Conservation (phyloP, 2,888 invertebrate species). For the Euspilapteryx auroguttella region DNA sequence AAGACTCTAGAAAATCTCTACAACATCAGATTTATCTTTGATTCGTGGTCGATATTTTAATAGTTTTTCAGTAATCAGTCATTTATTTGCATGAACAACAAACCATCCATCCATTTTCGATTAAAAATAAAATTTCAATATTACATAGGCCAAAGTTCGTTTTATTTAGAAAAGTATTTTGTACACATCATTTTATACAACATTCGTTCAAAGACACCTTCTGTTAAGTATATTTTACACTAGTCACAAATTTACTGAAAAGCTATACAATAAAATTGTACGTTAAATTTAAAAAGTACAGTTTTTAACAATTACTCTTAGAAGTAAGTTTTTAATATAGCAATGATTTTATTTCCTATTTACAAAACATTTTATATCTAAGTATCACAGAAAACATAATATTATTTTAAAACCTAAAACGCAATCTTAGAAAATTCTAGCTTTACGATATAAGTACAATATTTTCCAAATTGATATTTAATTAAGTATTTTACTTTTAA, state of each 20-base stretch:
- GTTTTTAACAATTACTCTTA: conserved; percentile 28
- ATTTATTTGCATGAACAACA: no score
- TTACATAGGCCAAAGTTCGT: conserved; percentile 55
- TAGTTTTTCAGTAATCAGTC: no score
- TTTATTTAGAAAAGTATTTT: conserved; percentile 59
- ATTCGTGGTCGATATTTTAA: no score
- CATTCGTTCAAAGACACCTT: conserved; percentile 6
- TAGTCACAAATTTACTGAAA: conserved; percentile 26
- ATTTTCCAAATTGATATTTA: no score
- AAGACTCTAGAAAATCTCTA: no score
- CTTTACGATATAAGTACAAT: no score
- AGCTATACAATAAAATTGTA: conserved; percentile 24
- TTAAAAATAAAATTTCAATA: conserved; percentile 16
- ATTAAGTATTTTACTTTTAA: no score
- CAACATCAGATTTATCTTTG: no score
- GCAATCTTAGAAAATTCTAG: no score
- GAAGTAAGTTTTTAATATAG: conserved; percentile 17
- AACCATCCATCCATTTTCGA: no score
- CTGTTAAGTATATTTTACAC: no score
- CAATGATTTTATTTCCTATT: conserved; percentile 29
- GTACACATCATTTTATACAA: conserved; percentile 47
- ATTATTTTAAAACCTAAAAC: no score
- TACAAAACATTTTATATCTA: conserved; percentile 49
- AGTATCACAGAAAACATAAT: conserved; percentile 61
- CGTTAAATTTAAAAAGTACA: background rate